Conservation (phyloP, 2,888 invertebrate genomes). For the Microctonus aethiopoides region DNA sequence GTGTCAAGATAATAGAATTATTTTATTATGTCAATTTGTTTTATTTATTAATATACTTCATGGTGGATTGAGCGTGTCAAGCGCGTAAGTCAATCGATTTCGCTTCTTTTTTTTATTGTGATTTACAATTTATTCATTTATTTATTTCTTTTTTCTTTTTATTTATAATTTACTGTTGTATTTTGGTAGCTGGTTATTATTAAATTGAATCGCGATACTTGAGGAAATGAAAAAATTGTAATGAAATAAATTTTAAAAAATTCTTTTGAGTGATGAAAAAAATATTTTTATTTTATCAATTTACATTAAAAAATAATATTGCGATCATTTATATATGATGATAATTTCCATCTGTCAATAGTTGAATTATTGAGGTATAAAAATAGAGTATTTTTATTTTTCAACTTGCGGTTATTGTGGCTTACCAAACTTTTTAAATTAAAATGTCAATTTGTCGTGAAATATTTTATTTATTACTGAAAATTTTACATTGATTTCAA, state of each 20-base stretch:
- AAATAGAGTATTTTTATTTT: background rate
- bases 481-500: background rate
- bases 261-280: background rate
- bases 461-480: background rate
- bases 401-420: background rate
- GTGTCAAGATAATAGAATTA: constrained; percentile 47
- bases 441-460: background rate
- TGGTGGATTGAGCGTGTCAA: background rate
- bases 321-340: background rate
- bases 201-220: too few relatives aligned
- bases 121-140: background rate
- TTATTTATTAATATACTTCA: constrained; percentile 18
- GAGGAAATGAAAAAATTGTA: too few relatives aligned
- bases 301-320: background rate
- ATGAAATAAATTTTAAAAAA: too few relatives aligned
- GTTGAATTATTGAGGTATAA: background rate
- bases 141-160: too few relatives aligned
- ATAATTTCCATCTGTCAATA: background rate
- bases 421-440: background rate
- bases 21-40: constrained; percentile 35
- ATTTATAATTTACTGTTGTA: too few relatives aligned
- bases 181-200: too few relatives aligned
- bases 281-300: background rate
- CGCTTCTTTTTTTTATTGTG: background rate
- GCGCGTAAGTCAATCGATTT: constrained; percentile 3